Evolutionary conservation across 2,113 vertebrate genomes (phyloP).

Genomic region (Perca fluviatilis): DNA sequence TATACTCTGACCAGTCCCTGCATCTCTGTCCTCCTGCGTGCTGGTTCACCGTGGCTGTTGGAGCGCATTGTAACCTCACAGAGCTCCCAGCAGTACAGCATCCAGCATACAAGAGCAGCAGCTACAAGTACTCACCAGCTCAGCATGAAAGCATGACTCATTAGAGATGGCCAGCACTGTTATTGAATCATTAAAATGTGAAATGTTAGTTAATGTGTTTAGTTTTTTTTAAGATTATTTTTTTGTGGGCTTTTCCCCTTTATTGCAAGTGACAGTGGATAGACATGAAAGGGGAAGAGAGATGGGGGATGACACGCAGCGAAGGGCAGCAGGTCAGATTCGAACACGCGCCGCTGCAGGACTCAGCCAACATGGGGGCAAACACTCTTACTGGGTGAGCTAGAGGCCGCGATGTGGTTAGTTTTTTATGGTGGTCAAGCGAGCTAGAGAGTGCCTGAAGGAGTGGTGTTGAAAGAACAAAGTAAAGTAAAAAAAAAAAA

Average conservation of each 20-base stretch:
- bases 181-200: background rate
- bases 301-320: no score
- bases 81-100: constrained; percentile 6
- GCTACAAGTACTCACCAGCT: constrained; percentile 6
- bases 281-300: no score
- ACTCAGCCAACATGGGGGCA: no score
- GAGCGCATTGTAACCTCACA: background rate
- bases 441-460: background rate
- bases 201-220: background rate
- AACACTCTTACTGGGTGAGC: no score
- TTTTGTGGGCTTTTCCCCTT: no score
- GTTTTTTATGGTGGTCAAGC: background rate
- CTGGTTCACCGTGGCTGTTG: background rate
- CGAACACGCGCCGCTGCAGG: no score
- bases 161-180: background rate
- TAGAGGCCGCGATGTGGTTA: no score
- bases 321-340: no score
- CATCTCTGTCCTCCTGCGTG: background rate
- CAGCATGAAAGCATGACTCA: background rate
- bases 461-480: background rate
- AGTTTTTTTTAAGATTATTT: background rate
- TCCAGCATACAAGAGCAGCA: no score
- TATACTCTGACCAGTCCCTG: constrained; percentile 4
- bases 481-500: background rate
- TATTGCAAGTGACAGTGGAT: no score